Percentiles rank a stretch among this genome's conserved stretches.
phyloP scores from a whole-genome alignment of 2,888 invertebrate genomes.

The Drosophila borealis region DNA sequence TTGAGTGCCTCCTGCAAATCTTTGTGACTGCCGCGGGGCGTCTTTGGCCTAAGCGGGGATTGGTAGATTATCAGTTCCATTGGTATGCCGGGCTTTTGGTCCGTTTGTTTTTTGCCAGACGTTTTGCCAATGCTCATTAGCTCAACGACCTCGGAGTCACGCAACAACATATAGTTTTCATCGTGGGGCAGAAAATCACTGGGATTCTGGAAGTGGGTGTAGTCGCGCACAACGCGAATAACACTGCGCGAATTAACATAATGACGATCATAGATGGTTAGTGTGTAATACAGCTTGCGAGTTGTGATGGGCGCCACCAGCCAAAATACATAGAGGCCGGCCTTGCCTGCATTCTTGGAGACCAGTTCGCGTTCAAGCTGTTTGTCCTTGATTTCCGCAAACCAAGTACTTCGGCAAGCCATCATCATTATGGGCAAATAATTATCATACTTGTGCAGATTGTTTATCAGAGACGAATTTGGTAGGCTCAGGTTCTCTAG shows the following conservation, averaged over 20 bases:
- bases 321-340: conserved; percentile 53
- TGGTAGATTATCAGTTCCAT: conserved; percentile 47
- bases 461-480: conserved; percentile 35
- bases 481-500: conserved; percentile 19
- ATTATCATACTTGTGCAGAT: conserved; percentile 15
- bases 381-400: conserved; percentile 40
- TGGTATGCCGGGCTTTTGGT: conserved; percentile 20
- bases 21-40: not conserved
- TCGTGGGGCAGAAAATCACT: conserved; percentile 47
- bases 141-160: conserved; percentile 32
- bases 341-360: not conserved
- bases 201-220: conserved; percentile 35
- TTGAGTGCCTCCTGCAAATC: conserved; percentile 2
- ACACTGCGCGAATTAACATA: conserved; percentile 37
- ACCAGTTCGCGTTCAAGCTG: conserved; percentile 22
- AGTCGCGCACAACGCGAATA: conserved; percentile 42
- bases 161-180: conserved; percentile 48
- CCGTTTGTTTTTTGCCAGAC: not conserved
- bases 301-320: conserved; percentile 36
- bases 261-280: conserved; percentile 47
- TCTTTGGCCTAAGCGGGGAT: conserved; percentile 1
- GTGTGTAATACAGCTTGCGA: conserved; percentile 38
- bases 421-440: conserved; percentile 53
- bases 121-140: conserved; percentile 7
- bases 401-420: conserved; percentile 53